Conservation (phyloP, 2,888 invertebrate species). For the Drosophila quinaria region DNA sequence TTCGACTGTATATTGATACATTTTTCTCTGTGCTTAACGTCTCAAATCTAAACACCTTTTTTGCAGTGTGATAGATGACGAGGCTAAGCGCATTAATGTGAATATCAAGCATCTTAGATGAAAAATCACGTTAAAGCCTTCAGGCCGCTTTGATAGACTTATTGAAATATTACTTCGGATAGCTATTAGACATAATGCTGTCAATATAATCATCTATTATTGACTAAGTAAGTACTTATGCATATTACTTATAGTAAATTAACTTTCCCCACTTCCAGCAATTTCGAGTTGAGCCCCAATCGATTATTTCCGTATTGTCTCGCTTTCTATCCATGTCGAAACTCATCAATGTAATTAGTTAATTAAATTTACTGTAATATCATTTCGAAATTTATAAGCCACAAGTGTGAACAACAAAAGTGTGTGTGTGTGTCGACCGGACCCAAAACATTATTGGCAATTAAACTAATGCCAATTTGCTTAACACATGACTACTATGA, state of each 20-base stretch:
- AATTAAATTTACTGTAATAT: conserved; percentile 70
- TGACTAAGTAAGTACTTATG: conserved; percentile 15
- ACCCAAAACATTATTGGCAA: conserved; percentile 51
- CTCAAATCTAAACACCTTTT: background rate
- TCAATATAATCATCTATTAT: conserved; percentile 20
- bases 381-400: conserved; percentile 58
- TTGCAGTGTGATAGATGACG: conserved; percentile 10
- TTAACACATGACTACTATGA: conserved; percentile 26
- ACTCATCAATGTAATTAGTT: conserved; percentile 67
- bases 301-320: background rate
- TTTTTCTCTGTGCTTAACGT: background rate
- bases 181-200: background rate
- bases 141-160: conserved; percentile 12
- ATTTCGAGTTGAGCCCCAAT: background rate
- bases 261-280: background rate
- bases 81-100: conserved; percentile 52
- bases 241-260: background rate
- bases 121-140: conserved; percentile 16
- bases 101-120: conserved; percentile 28
- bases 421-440: conserved; percentile 1
- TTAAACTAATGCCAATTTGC: conserved; percentile 74
- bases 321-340: background rate
- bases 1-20: too few relatives aligned
- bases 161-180: conserved; percentile 13
- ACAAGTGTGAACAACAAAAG: background rate